phyloP scores from a whole-genome alignment of 2,888 invertebrate species.

The Plebejus anna region DNA sequence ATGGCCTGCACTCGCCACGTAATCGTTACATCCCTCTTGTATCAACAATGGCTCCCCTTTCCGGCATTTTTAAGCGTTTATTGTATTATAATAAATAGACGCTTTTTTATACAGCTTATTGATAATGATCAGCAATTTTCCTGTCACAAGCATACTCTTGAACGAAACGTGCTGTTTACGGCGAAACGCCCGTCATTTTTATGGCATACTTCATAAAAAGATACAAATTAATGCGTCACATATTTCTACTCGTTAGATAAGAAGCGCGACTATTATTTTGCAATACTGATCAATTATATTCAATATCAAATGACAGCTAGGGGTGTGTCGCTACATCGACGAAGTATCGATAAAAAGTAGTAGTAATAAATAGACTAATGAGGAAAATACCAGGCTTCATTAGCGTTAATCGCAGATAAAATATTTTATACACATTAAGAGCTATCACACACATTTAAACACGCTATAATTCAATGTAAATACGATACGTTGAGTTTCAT shows the following conservation, averaged over 20 bases:
- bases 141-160: conserved; percentile 13
- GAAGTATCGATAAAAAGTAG: neutral
- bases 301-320: conserved; percentile 7
- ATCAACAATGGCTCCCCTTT: conserved; percentile 33
- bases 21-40: conserved; percentile 35
- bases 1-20: conserved; percentile 31
- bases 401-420: neutral
- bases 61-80: conserved; percentile 34
- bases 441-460: conserved; percentile 1
- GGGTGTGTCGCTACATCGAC: neutral
- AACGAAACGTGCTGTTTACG: conserved; percentile 11
- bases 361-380: conserved; percentile 9
- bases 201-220: conserved; percentile 14
- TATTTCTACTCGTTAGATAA: neutral
- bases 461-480: conserved; percentile 22
- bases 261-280: neutral
- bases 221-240: conserved; percentile 2
- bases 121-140: conserved; percentile 14
- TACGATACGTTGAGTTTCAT: neutral
- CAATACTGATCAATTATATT: neutral
- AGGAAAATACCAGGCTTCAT: conserved; percentile 5
- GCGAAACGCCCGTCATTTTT: neutral
- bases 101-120: conserved; percentile 29
- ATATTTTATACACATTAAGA: conserved; percentile 17
- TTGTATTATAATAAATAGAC: conserved; percentile 36